Evolutionary conservation across 1,140 invertebrate species (phyloP), one percentile per base, ranked within the genome.

Genomic region (Drosophila ambigua): DNA sequence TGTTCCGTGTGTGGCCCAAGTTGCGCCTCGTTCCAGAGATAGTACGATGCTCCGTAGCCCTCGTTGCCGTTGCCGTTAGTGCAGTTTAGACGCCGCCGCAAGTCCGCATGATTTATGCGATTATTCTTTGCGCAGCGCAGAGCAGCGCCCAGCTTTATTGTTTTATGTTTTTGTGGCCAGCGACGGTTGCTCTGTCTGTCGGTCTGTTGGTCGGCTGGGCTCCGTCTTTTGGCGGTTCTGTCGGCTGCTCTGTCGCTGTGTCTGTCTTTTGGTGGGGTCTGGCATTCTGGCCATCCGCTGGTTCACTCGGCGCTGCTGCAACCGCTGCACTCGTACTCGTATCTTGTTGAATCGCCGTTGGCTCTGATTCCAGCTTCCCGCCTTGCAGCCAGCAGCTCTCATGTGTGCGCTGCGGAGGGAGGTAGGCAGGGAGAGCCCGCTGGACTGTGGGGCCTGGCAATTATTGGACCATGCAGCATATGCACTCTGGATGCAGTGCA

Each of bases 71-170:
- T 78, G 71, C 66, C 80, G 76, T 79, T 83, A 84, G 76, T 76
- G 72, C 54, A 72, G 81, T 79, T 85, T 85, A 85, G 82, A 82
- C 67, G 66, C 66, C 74, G 77, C 80, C 72, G 80, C 80, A 83
- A 85, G 81, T 85, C 77, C 72, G 79, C 83, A 87, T 87, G 83
- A 87, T 87, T 87, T 88, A 88, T 87, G 83, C 83, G 83, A 87
- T 87, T 87, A 87, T 87, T 87, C 83, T 87, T 81, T 88, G 35
- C 35, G 35, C 35, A 77, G 82, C 82, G 74, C 78, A 16, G 78
- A 71, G 82, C 82, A 87, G 82, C 82, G 74, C 78, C 79, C 66
- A 87, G 79, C 75, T 87, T 87, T 87, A 88, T 87, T 87, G 82
- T 87, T 88, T 87, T 87, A 84, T 87, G 78, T 87, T 87, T 82